Evolutionary conservation across 2,113 vertebrate species (phyloP).

Genomic region (Canis aureus): DNA sequence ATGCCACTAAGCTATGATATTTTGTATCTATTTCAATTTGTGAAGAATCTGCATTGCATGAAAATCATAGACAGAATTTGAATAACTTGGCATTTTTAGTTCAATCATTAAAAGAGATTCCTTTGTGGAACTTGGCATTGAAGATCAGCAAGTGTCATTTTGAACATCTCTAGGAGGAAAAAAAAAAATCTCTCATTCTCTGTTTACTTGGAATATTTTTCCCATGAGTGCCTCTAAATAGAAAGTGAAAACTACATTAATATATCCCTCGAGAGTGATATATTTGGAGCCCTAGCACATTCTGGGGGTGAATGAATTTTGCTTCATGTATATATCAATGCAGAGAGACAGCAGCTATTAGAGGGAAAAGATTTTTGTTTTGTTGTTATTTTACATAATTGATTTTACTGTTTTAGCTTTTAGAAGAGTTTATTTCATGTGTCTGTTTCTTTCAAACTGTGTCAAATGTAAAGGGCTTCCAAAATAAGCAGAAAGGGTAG

Average conservation of each 20-base stretch:
- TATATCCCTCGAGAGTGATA: not conserved
- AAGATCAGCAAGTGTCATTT: not conserved
- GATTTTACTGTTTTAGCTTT: not conserved
- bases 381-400: not conserved
- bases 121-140: not conserved
- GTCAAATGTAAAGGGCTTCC: not conserved
- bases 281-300: not conserved
- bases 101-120: not conserved
- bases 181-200: not conserved
- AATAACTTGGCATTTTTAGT: not conserved
- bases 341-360: not conserved
- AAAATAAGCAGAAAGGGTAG: not conserved
- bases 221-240: not conserved
- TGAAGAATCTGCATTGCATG: not conserved
- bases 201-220: not conserved
- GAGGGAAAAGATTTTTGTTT: not conserved
- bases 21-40: not conserved
- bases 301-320: not conserved
- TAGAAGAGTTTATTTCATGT: not conserved
- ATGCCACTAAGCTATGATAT: not conserved
- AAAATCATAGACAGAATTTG: not conserved
- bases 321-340: not conserved
- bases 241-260: not conserved
- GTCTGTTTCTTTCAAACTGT: not conserved
- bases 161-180: not conserved